Evolutionary conservation across 2,888 invertebrate species (phyloP).

Genomic region (Pterostichus madidus): DNA sequence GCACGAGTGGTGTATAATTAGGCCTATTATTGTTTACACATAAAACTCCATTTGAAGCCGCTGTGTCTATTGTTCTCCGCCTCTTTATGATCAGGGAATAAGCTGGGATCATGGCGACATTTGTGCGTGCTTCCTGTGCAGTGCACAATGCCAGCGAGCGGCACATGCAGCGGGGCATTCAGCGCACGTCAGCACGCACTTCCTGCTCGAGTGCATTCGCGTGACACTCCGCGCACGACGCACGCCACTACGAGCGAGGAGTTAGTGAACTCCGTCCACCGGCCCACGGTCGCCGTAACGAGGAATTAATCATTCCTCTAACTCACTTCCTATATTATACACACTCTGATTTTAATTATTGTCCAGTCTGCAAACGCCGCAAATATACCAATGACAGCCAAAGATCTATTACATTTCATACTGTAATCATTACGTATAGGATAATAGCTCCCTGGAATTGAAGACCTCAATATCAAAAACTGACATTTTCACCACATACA

Average conservation of each 20-base stretch:
- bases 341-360: too few relatives aligned
- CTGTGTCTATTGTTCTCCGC: slow-evolving; percentile 33
- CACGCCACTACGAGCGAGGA: slow-evolving; percentile 4
- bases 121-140: slow-evolving; percentile 69
- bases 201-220: slow-evolving; percentile 50
- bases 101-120: slow-evolving; percentile 68
- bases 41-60: slow-evolving; percentile 48
- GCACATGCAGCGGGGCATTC: slow-evolving; percentile 7
- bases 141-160: slow-evolving; percentile 12
- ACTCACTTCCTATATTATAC: too few relatives aligned
- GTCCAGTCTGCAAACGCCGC: too few relatives aligned
- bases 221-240: slow-evolving; percentile 27
- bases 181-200: slow-evolving; percentile 29
- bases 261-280: too few relatives aligned
- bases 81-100: slow-evolving; percentile 41
- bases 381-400: too few relatives aligned
- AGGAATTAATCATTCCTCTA: too few relatives aligned
- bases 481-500: too few relatives aligned
- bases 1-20: slow-evolving; percentile 48
- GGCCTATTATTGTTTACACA: slow-evolving; percentile 57
- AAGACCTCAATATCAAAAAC: too few relatives aligned
- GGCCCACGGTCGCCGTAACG: too few relatives aligned
- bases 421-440: too few relatives aligned
- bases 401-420: too few relatives aligned
- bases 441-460: too few relatives aligned